Conservation (phyloP, 1,140 invertebrate genomes). For the Drosophila novamexicana region DNA sequence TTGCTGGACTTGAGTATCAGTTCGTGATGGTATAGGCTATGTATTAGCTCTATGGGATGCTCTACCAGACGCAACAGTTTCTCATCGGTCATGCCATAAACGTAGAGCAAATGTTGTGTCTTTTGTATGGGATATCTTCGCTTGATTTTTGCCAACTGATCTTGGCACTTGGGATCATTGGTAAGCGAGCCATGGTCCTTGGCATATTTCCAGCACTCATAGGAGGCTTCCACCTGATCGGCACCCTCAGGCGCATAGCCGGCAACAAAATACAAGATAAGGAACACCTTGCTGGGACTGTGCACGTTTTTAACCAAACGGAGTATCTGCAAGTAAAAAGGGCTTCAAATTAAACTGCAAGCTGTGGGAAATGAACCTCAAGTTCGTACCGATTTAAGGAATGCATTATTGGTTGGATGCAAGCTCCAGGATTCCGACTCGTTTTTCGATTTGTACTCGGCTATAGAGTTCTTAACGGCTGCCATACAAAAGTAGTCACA, state of each 20-base stretch:
- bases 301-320: slow-evolving; percentile 67
- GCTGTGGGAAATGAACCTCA: neutral
- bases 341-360: neutral
- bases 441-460: slow-evolving; percentile 71
- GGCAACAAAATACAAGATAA: slow-evolving; percentile 77
- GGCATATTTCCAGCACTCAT: slow-evolving; percentile 87
- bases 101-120: slow-evolving; percentile 86
- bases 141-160: slow-evolving; percentile 85
- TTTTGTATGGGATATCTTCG: slow-evolving; percentile 86
- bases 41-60: slow-evolving; percentile 86
- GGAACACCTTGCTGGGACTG: slow-evolving; percentile 66
- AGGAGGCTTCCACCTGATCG: slow-evolving; percentile 87
- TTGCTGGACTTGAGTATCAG: slow-evolving; percentile 85
- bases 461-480: slow-evolving; percentile 81
- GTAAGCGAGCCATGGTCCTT: slow-evolving; percentile 83
- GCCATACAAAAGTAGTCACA: slow-evolving; percentile 82
- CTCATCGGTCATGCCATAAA: slow-evolving; percentile 86
- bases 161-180: slow-evolving; percentile 83
- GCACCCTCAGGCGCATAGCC: slow-evolving; percentile 84
- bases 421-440: slow-evolving; percentile 76
- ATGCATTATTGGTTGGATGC: slow-evolving; percentile 81
- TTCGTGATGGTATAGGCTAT: slow-evolving; percentile 86
- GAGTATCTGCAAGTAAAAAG: slow-evolving; percentile 51
- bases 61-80: slow-evolving; percentile 85
- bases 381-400: slow-evolving; percentile 68